phyloP scores from a whole-genome alignment of 2,113 vertebrate species.

The Rutilus rutilus region DNA sequence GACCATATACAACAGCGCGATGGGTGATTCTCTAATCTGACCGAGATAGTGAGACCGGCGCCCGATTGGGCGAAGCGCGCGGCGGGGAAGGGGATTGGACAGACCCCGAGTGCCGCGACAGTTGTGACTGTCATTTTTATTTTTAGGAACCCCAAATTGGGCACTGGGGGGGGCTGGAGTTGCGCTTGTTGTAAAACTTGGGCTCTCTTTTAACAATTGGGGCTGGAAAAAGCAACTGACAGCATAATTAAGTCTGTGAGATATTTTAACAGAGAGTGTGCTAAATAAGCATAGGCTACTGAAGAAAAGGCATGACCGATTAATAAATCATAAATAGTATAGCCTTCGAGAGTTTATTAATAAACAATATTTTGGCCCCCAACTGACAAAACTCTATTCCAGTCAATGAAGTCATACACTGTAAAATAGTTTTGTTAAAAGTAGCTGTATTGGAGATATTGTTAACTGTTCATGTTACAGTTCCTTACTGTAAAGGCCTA shows the following conservation, averaged over 20 bases:
- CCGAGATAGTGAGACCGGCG: constrained; percentile 61
- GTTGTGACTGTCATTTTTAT: constrained; percentile 73
- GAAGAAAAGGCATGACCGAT: constrained; percentile 4
- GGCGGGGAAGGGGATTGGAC: constrained; percentile 59
- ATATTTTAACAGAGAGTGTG: constrained; percentile 1
- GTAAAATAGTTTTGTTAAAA: neutral
- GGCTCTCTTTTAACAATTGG: constrained; percentile 57
- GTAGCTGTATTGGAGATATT: neutral
- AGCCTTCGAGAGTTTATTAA: constrained; percentile 24
- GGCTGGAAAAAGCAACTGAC: constrained; percentile 57
- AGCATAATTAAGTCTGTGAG: constrained; percentile 28
- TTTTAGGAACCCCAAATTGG: constrained; percentile 74
- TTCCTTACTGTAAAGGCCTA: neutral
- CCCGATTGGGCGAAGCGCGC: constrained; percentile 71
- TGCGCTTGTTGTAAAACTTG: constrained; percentile 50
- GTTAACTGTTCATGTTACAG: neutral
- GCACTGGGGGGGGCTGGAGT: constrained; percentile 51
- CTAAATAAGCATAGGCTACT: neutral
- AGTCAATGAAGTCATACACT: constrained; percentile 15
- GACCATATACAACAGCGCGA: constrained; percentile 76
- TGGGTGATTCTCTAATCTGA: constrained; percentile 66
- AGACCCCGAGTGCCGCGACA: constrained; percentile 55
- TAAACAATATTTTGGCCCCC: neutral
- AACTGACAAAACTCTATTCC: constrained; percentile 25
- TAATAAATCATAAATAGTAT: neutral